A percentile compares a stretch with the other conserved stretches of the same genome.
These are phyloP conservation scores for Corythoichthys haematopterus DNA, from an alignment of 2,113 vertebrate genomes.

Conservation along the genomic window DNA sequence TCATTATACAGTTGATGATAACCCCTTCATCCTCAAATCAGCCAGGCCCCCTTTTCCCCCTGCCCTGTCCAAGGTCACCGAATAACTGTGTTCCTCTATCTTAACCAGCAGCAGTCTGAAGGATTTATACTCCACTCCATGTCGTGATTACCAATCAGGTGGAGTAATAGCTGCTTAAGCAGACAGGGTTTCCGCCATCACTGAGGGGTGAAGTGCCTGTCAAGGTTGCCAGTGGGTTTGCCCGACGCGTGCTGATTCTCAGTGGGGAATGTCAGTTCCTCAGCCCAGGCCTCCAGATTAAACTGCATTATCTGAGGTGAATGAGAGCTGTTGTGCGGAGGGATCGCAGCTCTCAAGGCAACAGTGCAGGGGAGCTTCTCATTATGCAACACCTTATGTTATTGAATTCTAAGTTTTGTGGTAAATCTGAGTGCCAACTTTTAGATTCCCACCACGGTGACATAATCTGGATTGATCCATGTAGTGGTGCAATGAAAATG, in stretches of 20 bases:
- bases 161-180: conserved; percentile 66
- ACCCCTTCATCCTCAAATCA: conserved; percentile 24
- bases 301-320: conserved; percentile 46
- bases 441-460: no score
- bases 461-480: no score
- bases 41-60: conserved; percentile 24
- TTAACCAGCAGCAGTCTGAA: conserved; percentile 51
- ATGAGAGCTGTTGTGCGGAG: conserved; percentile 45
- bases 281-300: conserved; percentile 50
- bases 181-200: conserved; percentile 59
- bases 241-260: conserved; percentile 27
- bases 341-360: conserved; percentile 38
- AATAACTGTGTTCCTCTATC: conserved; percentile 60
- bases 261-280: conserved; percentile 40
- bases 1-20: conserved; percentile 65
- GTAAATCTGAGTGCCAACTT: background rate
- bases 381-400: conserved; percentile 15
- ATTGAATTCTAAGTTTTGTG: background rate
- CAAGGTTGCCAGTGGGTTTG: conserved; percentile 58
- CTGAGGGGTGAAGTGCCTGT: conserved; percentile 63
- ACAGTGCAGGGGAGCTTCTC: conserved; percentile 10
- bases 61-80: conserved; percentile 62
- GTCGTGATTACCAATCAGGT: conserved; percentile 72
- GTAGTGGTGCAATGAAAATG: no score
- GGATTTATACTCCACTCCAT: conserved; percentile 61